Conservation (phyloP, 2,888 invertebrate species). For the Trissonchulus latispiculum region DNA sequence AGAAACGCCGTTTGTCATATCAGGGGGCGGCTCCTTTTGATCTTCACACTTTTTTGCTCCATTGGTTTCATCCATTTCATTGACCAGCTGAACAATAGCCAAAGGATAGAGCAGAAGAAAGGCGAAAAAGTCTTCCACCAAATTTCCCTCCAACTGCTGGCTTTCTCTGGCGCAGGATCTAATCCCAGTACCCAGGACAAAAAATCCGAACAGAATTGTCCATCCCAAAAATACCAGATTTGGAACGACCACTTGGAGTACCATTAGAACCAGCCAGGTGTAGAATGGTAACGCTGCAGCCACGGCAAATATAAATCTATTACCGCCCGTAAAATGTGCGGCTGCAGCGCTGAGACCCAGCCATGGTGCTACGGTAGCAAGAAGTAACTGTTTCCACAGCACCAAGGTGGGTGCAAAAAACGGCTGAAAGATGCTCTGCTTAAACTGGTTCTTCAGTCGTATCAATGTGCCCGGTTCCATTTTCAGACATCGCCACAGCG, state of each 20-base stretch:
- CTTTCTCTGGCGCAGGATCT: background rate
- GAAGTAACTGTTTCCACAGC: background rate
- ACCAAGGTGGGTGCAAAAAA: background rate
- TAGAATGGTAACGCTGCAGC: background rate
- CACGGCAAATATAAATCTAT: background rate
- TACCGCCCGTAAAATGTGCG: background rate
- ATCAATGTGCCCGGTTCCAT: background rate
- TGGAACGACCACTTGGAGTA: background rate
- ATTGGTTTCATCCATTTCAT: no score
- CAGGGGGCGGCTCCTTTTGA: no score
- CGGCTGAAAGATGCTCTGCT: background rate
- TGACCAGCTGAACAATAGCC: slow-evolving; percentile 4
- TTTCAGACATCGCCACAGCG: background rate
- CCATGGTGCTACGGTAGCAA: slow-evolving; percentile 1
- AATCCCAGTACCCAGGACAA: background rate
- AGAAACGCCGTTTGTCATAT: no score
- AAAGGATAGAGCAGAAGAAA: background rate
- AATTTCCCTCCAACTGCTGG: background rate
- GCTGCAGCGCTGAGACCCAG: background rate
- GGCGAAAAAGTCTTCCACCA: slow-evolving; percentile 17
- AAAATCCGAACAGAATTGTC: background rate
- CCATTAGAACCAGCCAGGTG: background rate
- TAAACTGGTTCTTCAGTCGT: background rate
- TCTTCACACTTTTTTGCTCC: no score
- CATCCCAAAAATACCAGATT: background rate